These are phyloP conservation scores for Syncerus caffer DNA, from an alignment of 2,797 vertebrate species.

Conservation along the genomic window DNA sequence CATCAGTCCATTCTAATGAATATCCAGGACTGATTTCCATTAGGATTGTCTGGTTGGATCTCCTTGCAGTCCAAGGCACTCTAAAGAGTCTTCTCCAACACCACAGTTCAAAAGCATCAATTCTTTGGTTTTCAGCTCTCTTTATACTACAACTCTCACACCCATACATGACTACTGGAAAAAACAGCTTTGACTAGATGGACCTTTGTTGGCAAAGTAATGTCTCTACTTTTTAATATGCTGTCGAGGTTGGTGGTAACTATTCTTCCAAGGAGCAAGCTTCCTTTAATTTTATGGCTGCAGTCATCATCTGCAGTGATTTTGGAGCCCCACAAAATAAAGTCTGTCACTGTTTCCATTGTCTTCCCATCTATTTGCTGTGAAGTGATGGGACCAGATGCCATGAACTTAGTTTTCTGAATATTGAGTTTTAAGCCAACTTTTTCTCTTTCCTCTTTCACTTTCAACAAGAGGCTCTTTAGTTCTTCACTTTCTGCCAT, in stretches of 20 bases:
- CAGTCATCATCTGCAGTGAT: background rate
- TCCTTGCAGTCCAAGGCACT: background rate
- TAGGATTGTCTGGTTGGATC: background rate
- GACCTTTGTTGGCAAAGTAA: background rate
- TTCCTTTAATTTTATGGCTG: background rate
- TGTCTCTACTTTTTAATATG: background rate
- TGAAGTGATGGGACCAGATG: background rate
- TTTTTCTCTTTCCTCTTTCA: background rate
- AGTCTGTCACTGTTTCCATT: background rate
- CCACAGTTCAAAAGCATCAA: background rate
- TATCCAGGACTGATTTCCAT: background rate
- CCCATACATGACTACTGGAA: background rate
- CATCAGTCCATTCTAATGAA: background rate
- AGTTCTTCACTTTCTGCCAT: background rate
- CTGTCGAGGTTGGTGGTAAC: background rate
- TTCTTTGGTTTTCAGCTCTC: fast-evolving
- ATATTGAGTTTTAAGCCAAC: background rate
- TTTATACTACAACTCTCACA: background rate
- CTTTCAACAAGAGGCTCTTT: background rate
- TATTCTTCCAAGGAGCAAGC: background rate
- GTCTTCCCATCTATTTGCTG: background rate
- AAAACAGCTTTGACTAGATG: background rate
- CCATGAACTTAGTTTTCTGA: background rate
- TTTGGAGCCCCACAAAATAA: background rate
- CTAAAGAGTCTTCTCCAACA: background rate